phyloP scores from a whole-genome alignment of 2,797 vertebrate species.

The Acrocephalus scirpaceus region DNA sequence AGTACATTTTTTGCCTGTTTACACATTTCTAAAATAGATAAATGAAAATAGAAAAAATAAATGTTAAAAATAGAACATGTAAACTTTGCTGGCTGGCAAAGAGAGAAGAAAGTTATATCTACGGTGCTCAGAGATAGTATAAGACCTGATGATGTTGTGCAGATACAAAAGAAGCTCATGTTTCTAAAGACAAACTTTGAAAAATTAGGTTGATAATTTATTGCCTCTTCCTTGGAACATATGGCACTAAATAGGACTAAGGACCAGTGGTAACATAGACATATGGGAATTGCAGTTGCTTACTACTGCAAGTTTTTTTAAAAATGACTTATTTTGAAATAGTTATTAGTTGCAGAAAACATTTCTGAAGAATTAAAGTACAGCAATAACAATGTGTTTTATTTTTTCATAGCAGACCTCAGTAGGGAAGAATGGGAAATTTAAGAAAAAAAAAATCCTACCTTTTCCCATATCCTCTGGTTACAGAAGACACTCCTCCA shows the following conservation, averaged over 20 bases:
- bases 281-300: not conserved
- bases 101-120: not conserved
- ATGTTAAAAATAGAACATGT: not conserved
- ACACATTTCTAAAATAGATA: not conserved
- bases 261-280: not conserved
- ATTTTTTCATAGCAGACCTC: not conserved
- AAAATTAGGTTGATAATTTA: not conserved
- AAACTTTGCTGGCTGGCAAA: not conserved
- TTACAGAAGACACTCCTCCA: not conserved
- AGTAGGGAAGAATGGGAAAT: not conserved
- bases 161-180: not conserved
- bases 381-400: not conserved
- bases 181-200: not conserved
- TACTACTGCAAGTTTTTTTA: not conserved
- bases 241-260: not conserved
- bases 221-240: not conserved
- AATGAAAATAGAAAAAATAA: not conserved
- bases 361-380: not conserved
- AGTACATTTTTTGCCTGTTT: not conserved
- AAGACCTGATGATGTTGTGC: not conserved
- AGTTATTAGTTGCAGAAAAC: not conserved
- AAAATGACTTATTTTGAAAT: not conserved
- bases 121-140: not conserved
- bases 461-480: not conserved
- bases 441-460: not conserved